Base-by-base conservation (phyloP, 2,113 vertebrate species). In the Tachysurus fulvidraco region DNA sequence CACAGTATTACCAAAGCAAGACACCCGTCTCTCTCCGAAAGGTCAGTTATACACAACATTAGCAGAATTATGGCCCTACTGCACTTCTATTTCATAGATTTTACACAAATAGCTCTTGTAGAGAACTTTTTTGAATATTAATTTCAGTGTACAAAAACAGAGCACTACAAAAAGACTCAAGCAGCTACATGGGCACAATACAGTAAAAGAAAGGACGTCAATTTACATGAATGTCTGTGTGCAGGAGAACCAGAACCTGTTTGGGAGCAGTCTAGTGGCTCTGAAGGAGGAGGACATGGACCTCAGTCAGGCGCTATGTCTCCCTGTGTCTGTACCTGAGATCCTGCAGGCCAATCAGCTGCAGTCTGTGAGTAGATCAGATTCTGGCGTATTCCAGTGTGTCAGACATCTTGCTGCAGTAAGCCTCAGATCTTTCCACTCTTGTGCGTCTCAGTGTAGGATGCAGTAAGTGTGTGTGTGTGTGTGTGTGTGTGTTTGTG, bases 321-420 rank as follows among this genome's bases (percentile, higher is more conserved):
- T 99, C 83, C 96, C 97, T 0, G 93, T 99, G 89, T 99, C 98
- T 0, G 98, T 99, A 81, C 96, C 98, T 2, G 98, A 99, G 92
- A 98, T 99, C 88, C 96, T 99, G 90, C 98, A 99, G 94, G 98
- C 98, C 90, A 99, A 98, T 94, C 98, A 99, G 93, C 95, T 96
- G 25, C 97, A 98, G 92, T 96, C 95, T 94, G 98, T 98, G 83
- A 95, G 95, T 93, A 50, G 16, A 55, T 36, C 28, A 79, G 28
- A 6, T 16, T 50, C 10, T 62, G 14, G 6, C 46, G 14, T 12
- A 4, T 50, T 76, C 16, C 52, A 36, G 52, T 16, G 2, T 17
- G 13, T 30, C n/a, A 78, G 50, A 17, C 23, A 77, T 78, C 5
- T 23, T 28, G 52, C 21, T 62, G 12, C 21, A 65, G 41, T 46